A percentile compares a stretch with the other conserved stretches of the same genome.
These are phyloP conservation scores for Anas platyrhynchos DNA, from an alignment of 2,113 vertebrate species.

Conservation along the genomic window DNA sequence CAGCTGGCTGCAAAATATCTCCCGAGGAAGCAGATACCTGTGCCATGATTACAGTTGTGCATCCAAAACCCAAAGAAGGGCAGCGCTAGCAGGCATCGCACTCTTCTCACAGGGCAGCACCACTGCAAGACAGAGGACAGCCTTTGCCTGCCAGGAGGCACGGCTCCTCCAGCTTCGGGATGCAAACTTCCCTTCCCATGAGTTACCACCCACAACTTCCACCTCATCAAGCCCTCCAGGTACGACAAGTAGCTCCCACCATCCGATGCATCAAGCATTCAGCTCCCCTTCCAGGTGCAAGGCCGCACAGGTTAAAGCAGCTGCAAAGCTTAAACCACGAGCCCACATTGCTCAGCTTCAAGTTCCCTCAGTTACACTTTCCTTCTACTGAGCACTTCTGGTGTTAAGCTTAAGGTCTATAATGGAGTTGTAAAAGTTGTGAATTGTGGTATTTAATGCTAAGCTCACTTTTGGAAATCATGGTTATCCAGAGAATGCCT, in stretches of 20 bases:
- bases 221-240: background rate
- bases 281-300: background rate
- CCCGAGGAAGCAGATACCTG: background rate
- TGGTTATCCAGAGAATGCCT: rapidly evolving
- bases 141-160: background rate
- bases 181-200: background rate
- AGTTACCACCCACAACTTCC: background rate
- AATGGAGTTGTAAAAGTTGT: background rate
- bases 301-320: rapidly evolving
- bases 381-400: background rate
- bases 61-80: background rate
- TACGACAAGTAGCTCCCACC: background rate
- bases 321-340: background rate
- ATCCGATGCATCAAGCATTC: background rate
- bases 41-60: background rate
- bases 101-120: background rate
- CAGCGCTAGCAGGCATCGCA: background rate
- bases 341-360: background rate
- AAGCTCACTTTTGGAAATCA: background rate
- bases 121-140: background rate
- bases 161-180: background rate
- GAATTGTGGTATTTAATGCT: background rate
- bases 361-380: rapidly evolving
- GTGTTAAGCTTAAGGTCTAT: background rate
- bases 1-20: background rate